Evolutionary conservation across 2,113 vertebrate genomes (phyloP), one percentile per base, ranked within the genome.

Genomic region (Periophthalmodon schlosseri): DNA sequence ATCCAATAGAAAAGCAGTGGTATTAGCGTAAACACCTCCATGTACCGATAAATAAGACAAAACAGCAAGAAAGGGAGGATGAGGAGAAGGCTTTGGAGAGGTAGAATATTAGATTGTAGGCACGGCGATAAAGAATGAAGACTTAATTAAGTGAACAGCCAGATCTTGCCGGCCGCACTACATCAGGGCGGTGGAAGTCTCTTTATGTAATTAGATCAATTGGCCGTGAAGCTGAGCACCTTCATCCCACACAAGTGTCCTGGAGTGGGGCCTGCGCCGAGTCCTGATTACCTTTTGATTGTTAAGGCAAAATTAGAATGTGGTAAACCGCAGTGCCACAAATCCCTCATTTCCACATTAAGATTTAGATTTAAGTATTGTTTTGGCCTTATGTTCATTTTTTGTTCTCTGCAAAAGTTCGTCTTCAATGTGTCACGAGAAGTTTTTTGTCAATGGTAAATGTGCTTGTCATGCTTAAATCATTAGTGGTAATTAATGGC

Each of bases 121-220:
- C 83, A 23, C 86, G 89, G 92, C 81, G 91, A 91, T 93, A 88
- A 89, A 91, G 88, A 92, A 90, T 79, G 78, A 88, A 83, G 79
- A 90, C 86, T 93, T 93, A 93, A 93, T 93, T 93, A 94, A 93
- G 74, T 91, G 88, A 87, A 82, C 83, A 84, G 84, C 80, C 70
- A 66, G 82, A 88, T 88, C 84, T 81, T 86, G 87, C 89, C 81
- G 79, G 77, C 80, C 76, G 84, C 87, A 82, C 75, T 90, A 84
- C 79, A 84, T 92, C 87, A 91, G 82, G 87, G 84, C 81, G 54
- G 80, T 84, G 23, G 74, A 82, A 84, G 87, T 88, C 80, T 76
- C 80, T 87, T 87, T 88, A 88, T 90, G 88, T 92, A 94, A 94
- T 94, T 93, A 93, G 92, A 94, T 91, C 93, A 94, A 94, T 94